phyloP scores from a whole-genome alignment of 1,140 invertebrate species.

The Lucilia cuprina region DNA sequence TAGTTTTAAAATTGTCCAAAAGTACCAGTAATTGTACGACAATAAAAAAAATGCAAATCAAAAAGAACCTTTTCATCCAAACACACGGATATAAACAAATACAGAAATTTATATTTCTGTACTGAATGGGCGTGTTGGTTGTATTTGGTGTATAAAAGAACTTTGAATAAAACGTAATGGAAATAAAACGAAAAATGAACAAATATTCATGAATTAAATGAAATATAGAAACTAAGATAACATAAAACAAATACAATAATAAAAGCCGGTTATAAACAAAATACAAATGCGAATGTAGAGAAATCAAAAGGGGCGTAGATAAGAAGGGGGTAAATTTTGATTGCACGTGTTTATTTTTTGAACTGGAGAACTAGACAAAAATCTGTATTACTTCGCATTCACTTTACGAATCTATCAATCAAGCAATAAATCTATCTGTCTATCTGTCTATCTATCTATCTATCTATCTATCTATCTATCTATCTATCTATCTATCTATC shows the following conservation, averaged over 20 bases:
- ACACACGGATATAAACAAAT: neutral
- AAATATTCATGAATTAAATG: neutral
- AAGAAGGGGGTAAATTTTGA: no score
- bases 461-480: no score
- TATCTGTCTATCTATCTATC: no score
- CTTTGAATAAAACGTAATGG: neutral
- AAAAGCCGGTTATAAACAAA: neutral
- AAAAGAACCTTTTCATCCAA: neutral
- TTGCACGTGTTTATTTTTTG: no score
- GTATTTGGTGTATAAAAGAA: neutral
- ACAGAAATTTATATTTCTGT: neutral
- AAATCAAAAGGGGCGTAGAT: no score
- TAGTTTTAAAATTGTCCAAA: no score
- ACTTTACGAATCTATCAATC: no score
- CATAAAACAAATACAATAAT: neutral
- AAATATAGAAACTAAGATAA: neutral
- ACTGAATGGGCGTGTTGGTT: neutral
- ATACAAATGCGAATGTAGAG: neutral
- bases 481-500: no score
- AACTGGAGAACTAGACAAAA: no score
- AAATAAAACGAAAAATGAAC: neutral
- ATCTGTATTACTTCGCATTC: no score
- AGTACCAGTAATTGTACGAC: no score
- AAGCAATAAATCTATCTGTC: no score
- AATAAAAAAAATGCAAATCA: neutral